Evolutionary conservation across 2,797 vertebrate species (phyloP).

Genomic region (Silurus aristotelis): DNA sequence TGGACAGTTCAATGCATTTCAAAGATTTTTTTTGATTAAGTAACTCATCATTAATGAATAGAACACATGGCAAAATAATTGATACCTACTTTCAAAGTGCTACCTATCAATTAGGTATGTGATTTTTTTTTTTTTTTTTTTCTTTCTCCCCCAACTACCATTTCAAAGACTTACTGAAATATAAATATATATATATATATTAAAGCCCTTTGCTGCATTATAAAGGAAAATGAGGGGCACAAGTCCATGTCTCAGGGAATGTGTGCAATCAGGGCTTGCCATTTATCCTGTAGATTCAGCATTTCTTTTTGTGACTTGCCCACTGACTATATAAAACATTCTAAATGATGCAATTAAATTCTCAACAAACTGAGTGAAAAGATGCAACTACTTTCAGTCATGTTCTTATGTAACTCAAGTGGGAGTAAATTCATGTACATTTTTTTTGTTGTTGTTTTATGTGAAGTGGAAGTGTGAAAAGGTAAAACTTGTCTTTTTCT

Average conservation of each 20-base stretch:
- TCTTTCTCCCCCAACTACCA: neutral
- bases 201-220: constrained; percentile 17
- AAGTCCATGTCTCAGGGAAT: constrained; percentile 48
- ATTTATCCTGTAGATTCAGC: constrained; percentile 6
- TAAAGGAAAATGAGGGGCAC: constrained; percentile 10
- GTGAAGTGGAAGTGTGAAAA: constrained; percentile 9
- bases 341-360: constrained; percentile 26
- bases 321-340: constrained; percentile 8
- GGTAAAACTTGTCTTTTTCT: neutral
- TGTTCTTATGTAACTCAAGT: neutral
- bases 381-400: neutral
- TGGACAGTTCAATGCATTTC: constrained; percentile 5
- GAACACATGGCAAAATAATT: neutral
- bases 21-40: neutral
- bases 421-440: neutral
- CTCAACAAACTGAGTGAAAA: neutral
- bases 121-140: neutral
- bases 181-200: neutral
- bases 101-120: constrained; percentile 1
- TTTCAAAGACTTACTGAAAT: neutral
- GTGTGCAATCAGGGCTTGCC: constrained; percentile 18
- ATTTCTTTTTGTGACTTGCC: neutral
- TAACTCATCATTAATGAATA: neutral
- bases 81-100: neutral
- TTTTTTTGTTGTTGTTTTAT: neutral